Evolutionary conservation across 2,113 vertebrate genomes (phyloP).

Genomic region (Semnornis frantzii): DNA sequence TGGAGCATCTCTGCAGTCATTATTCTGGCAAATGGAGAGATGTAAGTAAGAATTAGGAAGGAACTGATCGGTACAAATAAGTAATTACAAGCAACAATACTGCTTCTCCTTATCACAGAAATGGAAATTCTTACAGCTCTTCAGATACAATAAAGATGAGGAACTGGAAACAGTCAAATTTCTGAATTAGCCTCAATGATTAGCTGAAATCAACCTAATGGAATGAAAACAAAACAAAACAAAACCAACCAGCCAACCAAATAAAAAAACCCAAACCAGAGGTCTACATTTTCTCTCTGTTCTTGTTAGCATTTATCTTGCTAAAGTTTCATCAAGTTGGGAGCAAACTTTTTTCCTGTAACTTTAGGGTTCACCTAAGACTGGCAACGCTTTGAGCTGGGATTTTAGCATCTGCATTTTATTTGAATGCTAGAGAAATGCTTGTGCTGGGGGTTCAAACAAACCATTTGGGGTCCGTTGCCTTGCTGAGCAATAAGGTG

Average conservation of each 20-base stretch:
- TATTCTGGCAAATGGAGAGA: background rate
- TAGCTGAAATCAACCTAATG: background rate
- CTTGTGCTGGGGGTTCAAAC: background rate
- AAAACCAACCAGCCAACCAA: too few relatives aligned
- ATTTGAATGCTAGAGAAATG: background rate
- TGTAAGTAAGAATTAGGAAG: background rate
- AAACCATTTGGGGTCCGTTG: background rate
- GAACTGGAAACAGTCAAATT: background rate
- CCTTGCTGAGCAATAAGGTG: background rate
- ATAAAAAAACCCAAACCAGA: background rate
- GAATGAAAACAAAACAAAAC: background rate
- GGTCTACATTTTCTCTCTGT: background rate
- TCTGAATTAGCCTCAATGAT: conserved; percentile 31
- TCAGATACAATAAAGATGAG: conserved; percentile 18
- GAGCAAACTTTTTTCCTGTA: background rate
- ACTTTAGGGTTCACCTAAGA: background rate
- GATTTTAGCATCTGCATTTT: background rate
- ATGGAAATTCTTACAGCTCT: conserved; percentile 20
- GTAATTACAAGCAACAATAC: conserved; percentile 20
- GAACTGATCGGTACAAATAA: background rate
- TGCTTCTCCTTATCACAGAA: conserved; percentile 24
- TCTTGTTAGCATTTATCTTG: background rate
- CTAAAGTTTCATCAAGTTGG: background rate
- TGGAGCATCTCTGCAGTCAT: background rate
- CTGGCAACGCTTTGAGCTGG: background rate